Evolutionary conservation across 2,113 vertebrate genomes (phyloP).

Genomic region (Sterna hirundo): DNA sequence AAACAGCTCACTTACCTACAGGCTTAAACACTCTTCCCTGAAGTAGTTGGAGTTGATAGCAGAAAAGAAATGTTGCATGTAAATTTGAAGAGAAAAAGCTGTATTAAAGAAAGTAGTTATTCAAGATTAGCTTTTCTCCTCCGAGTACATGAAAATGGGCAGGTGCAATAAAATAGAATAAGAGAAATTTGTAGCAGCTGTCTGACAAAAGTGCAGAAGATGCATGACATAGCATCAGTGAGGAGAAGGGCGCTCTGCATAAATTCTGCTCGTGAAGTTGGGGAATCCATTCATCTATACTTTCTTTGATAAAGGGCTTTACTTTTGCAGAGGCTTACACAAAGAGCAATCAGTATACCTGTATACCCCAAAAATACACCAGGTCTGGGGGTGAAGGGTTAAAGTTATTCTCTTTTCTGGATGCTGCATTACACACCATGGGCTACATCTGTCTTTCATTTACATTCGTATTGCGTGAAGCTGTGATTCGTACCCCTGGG

Average conservation of each 20-base stretch:
- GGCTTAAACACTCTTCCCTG: background rate
- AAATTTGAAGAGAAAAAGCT: background rate
- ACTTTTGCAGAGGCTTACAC: background rate
- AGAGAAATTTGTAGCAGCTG: background rate
- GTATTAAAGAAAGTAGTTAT: background rate
- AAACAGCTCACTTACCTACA: background rate
- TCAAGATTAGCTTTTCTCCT: background rate
- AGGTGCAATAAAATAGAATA: background rate
- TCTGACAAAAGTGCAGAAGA: background rate
- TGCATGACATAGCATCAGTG: background rate
- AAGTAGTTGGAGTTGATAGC: background rate
- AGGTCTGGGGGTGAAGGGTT: background rate
- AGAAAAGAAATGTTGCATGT: background rate
- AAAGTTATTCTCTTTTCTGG: background rate
- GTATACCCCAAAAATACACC: background rate
- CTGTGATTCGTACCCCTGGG: background rate
- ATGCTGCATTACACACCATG: background rate
- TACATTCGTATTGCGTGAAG: fast-evolving
- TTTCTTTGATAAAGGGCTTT: background rate
- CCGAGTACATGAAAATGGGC: background rate
- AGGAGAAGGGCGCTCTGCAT: background rate
- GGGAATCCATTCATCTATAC: background rate
- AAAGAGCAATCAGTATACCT: background rate
- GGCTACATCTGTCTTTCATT: background rate
- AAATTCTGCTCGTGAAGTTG: background rate